Percentiles rank a stretch among this genome's conserved stretches.
Conservation (phyloP, 1,140 invertebrate genomes). For the Drosophila pachea region DNA sequence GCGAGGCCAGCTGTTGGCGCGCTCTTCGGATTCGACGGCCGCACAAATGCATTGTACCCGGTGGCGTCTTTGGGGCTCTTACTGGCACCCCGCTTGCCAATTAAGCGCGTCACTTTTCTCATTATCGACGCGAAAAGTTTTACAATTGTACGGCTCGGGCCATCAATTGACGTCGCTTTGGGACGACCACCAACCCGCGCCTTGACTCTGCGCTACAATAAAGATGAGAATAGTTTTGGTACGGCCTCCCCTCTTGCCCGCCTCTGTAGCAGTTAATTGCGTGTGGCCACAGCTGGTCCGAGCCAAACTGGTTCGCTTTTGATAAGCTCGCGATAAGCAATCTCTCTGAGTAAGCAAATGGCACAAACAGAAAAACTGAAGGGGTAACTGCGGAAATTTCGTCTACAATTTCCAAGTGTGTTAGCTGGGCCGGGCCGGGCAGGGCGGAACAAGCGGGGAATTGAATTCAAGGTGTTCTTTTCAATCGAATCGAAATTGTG, state of each 20-base stretch:
- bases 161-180: slow-evolving; percentile 58
- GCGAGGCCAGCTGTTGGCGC: slow-evolving; percentile 15
- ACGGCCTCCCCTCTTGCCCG: too few relatives aligned
- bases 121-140: slow-evolving; percentile 45
- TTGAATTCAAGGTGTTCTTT: slow-evolving; percentile 9
- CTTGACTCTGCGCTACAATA: too few relatives aligned
- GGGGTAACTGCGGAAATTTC: slow-evolving; percentile 21
- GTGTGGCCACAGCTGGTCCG: slow-evolving; percentile 17
- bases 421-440: slow-evolving; percentile 19
- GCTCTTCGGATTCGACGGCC: slow-evolving; percentile 14
- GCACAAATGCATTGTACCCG: slow-evolving; percentile 56
- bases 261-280: slow-evolving; percentile 6
- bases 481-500: slow-evolving; percentile 23
- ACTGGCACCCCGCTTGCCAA: slow-evolving; percentile 49
- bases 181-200: too few relatives aligned
- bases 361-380: neutral
- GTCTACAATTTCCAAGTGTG: slow-evolving; percentile 22
- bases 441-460: neutral
- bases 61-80: slow-evolving; percentile 42
- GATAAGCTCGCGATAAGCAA: slow-evolving; percentile 55
- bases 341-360: slow-evolving; percentile 18
- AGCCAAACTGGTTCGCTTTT: slow-evolving; percentile 10
- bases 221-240: too few relatives aligned
- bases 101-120: slow-evolving; percentile 69
- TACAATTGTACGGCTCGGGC: slow-evolving; percentile 49